Evolutionary conservation across 2,888 invertebrate genomes (phyloP).

Genomic region (Plebejus melissa): DNA sequence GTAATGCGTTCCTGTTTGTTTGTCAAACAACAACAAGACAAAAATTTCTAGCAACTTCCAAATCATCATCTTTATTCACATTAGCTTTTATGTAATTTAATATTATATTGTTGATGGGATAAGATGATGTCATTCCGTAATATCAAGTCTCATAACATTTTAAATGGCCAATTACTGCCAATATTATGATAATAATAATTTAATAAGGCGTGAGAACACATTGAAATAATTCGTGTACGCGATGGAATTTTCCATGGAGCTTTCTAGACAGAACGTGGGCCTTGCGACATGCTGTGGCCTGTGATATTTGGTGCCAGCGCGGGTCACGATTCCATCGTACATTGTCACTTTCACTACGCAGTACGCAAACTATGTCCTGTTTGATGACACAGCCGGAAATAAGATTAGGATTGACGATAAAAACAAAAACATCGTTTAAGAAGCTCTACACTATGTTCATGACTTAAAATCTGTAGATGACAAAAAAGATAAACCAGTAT

Average conservation of each 20-base stretch:
- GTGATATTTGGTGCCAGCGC: slow-evolving; percentile 39
- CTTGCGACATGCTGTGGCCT: slow-evolving; percentile 53
- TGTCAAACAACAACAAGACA: neutral
- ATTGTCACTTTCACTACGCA: slow-evolving; percentile 65
- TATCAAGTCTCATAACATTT: slow-evolving; percentile 1
- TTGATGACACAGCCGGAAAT: neutral
- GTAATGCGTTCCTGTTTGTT: neutral
- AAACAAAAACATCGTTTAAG: neutral
- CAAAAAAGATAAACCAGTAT: neutral
- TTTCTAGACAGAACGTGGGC: slow-evolving; percentile 58
- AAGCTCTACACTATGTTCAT: neutral
- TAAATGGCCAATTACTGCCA: neutral
- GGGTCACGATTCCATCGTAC: slow-evolving; percentile 44
- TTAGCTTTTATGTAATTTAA: neutral
- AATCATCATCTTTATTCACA: neutral
- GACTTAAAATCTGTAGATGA: neutral
- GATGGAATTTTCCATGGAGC: slow-evolving; percentile 59
- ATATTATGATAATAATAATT: slow-evolving; percentile 1
- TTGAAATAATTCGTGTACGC: slow-evolving; percentile 23
- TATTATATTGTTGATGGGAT: neutral
- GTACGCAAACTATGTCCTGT: neutral
- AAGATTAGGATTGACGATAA: neutral
- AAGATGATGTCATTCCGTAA: neutral
- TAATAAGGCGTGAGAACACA: neutral
- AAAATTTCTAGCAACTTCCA: neutral